phyloP scores from a whole-genome alignment of 2,888 invertebrate species.

The Hydriomena furcata region DNA sequence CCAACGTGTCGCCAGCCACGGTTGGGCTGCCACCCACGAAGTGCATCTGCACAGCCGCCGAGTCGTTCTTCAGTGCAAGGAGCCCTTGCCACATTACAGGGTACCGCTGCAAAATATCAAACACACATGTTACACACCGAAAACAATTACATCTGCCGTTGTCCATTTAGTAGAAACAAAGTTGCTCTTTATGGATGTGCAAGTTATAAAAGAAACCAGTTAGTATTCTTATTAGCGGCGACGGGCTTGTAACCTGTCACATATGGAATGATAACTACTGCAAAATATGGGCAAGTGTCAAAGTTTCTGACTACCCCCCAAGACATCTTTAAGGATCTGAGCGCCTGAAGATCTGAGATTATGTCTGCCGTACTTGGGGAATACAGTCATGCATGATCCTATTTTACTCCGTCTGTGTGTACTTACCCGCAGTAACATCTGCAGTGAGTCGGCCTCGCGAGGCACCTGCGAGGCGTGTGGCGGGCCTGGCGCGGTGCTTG shows the following conservation, averaged over 20 bases:
- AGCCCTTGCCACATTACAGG: slow-evolving; percentile 99
- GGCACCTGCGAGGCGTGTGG: slow-evolving; percentile 91
- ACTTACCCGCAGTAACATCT: slow-evolving; percentile 88
- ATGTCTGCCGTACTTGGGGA: no score
- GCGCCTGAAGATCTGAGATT: no score
- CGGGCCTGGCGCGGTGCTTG: slow-evolving; percentile 78
- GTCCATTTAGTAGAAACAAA: background rate
- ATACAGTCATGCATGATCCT: no score
- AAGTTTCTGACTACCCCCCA: no score
- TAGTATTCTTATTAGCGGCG: no score
- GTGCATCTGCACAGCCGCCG: slow-evolving; percentile 99
- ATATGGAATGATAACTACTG: no score
- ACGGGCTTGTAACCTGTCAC: no score
- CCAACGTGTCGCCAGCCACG: slow-evolving; percentile 94
- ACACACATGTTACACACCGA: background rate
- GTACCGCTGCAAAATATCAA: slow-evolving; percentile 86
- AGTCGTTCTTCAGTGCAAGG: slow-evolving; percentile 97
- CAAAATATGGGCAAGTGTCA: no score
- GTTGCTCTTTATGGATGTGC: no score
- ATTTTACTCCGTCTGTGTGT: no score
- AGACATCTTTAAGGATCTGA: no score
- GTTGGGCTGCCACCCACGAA: slow-evolving; percentile 97
- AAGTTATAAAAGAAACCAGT: no score
- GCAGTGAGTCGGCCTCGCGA: slow-evolving; percentile 91
- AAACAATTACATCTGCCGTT: background rate